These are phyloP conservation scores for Coenobita brevimanus DNA, from an alignment of 1,140 invertebrate genomes.

Conservation along the genomic window DNA sequence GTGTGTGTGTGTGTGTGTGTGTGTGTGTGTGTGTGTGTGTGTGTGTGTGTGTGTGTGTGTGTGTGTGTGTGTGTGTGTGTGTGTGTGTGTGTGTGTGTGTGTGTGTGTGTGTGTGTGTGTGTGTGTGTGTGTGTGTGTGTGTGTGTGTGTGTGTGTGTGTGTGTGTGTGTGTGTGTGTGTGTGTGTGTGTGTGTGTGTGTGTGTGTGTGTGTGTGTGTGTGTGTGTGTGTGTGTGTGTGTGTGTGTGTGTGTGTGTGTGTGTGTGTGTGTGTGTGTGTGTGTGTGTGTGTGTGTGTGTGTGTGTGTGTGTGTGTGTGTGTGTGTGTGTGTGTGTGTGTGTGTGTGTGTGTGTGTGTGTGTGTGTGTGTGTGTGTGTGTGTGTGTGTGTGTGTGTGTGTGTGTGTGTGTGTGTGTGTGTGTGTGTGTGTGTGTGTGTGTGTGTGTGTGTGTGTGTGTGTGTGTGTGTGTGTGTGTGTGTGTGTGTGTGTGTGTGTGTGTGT, in stretches of 20 bases:
- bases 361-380: not conserved
- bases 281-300: not conserved
- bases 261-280: not conserved
- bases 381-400: not conserved
- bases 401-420: not conserved
- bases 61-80: too few relatives aligned
- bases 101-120: too few relatives aligned
- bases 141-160: too few relatives aligned
- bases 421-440: not conserved
- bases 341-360: not conserved
- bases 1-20: too few relatives aligned
- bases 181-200: not conserved
- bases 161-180: not conserved
- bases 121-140: too few relatives aligned
- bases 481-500: conserved; percentile 16
- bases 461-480: not conserved
- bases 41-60: too few relatives aligned
- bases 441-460: not conserved
- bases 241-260: not conserved
- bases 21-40: too few relatives aligned
- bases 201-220: not conserved
- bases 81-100: too few relatives aligned
- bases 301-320: not conserved
- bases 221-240: not conserved
- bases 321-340: not conserved